Evolutionary conservation across 2,888 invertebrate genomes (phyloP), one percentile per base, ranked within the genome.

Genomic region (Himalopsyche tibetana): DNA sequence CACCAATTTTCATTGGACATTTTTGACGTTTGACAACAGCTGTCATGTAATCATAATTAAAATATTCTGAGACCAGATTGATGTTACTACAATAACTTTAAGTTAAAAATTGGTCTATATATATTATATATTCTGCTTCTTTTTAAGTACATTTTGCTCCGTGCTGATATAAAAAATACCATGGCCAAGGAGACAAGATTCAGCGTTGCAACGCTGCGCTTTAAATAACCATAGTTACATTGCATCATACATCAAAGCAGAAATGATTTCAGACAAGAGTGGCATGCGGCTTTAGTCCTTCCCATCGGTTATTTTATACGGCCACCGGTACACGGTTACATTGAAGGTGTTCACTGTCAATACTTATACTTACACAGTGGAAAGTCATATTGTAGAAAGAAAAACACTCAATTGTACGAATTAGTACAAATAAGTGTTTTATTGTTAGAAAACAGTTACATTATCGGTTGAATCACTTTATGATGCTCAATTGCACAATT

Each of bases 1-100:
- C 38, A 87, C 82, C 84, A 84, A 84, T 86, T 85, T 55, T 83
- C 86, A 87, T 82, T 81, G 81, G 82, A 82, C 74, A 74, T 63
- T 63, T 74, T 69, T 69, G 36, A 69, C 69, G 28, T 80, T 51
- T 80, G 80, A 79, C 63, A 85, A 51, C 80, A 84, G 82, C 63
- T 86, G 81, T 81, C 86, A 86, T 86, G 55, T 80, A 80, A 55
- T 55, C 63, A 55, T 81, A 74, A 28, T 85, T 38, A n/a, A 82
- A 82, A 55, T 28, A 55, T 82, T 85, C 36, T 38, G 40, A 84
- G 84, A 84, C 84, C 84, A 84, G 56, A 84, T 84, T 63, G 84
- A 84, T 84, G 81, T 81, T 80, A 69, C 19, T 74, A 82, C 82
- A 82, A 82, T 74, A 74, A 55, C 38, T 82, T 82, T 82, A 51